Evolutionary conservation across 2,113 vertebrate genomes (phyloP), one percentile per base, ranked within the genome.

Genomic region (Anguilla japonica): DNA sequence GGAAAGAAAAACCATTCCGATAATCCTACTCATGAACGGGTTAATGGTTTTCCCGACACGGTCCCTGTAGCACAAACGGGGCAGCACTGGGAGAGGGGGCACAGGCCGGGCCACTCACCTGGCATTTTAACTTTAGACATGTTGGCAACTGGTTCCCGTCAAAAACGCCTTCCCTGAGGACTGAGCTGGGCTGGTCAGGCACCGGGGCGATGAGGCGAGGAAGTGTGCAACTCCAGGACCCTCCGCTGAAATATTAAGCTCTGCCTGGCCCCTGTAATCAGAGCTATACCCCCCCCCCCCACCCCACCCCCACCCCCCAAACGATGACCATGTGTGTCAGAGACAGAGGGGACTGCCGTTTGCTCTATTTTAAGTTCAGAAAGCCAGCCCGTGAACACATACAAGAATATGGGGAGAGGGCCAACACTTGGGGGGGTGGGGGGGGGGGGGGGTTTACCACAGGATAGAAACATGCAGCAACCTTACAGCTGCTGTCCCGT

Each of bases 101-200:
- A 81, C 16, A 41, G 9, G 34, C 41, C 20, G 50, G 29, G 14
- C 79, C 84, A 96, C 97, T 96, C 95, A 98, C 97, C 97, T 95
- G 96, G 93, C 90, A 95, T 92, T 89, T 90, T 87, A 89, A 95
- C 89, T 91, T 93, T 94, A 1, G 97, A 93, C 96, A 97, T 97
- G 88, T 57, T 91, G 91, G 92, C 88, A 89, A 91, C 20, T 29
- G 71, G 82, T 71, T 6, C 89, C 41, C 90, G 88, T 88, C 83
- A 75, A 83, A 89, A 83, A 88, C 86, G 85, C 53, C 89, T 87
- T 91, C 89, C 89, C 91, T 89, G 90, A 86, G 87, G 89, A 91
- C 90, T 87, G 85, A 34, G 56, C 43, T 87, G 63, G 0, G 91
- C 41, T 87, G 89, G 88, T 91, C 90, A 89, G 88, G 85, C 85